Conservation (phyloP, 2,113 vertebrate genomes). For the Hypomesus transpacificus region DNA sequence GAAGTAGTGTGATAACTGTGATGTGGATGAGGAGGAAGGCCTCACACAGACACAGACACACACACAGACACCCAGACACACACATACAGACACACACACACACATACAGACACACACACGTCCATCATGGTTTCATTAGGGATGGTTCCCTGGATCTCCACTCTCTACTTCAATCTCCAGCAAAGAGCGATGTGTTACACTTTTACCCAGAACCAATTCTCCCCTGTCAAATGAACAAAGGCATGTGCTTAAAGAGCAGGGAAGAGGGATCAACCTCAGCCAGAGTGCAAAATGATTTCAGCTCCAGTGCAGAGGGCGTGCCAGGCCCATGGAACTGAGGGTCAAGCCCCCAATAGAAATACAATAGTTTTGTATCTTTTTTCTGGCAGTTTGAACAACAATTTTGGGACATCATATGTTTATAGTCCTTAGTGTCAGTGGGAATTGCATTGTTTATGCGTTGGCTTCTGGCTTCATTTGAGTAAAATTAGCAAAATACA, state of each 20-base stretch:
- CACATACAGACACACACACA: neutral
- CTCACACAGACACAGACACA: neutral
- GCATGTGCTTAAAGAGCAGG: conserved; percentile 1
- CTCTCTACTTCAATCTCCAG: conserved; percentile 8
- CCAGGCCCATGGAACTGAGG: neutral
- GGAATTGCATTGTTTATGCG: no score
- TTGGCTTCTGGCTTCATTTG: no score
- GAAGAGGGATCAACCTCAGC: conserved; percentile 14
- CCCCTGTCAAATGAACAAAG: conserved; percentile 26
- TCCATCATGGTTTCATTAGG: neutral
- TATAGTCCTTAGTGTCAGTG: no score
- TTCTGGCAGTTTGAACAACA: no score
- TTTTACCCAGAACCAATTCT: conserved; percentile 31
- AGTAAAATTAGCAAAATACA: no score
- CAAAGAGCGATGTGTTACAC: conserved; percentile 30
- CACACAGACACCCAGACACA: neutral
- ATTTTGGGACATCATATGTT: no score
- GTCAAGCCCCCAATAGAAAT: neutral
- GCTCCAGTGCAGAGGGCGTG: neutral
- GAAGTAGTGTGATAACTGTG: neutral
- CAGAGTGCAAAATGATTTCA: neutral
- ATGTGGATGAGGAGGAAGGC: neutral
- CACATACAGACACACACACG: neutral
- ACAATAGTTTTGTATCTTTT: no score
- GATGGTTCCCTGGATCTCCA: neutral